Evolutionary conservation across 1,140 invertebrate genomes (phyloP).

Genomic region (Leptestheria dahalacensis): DNA sequence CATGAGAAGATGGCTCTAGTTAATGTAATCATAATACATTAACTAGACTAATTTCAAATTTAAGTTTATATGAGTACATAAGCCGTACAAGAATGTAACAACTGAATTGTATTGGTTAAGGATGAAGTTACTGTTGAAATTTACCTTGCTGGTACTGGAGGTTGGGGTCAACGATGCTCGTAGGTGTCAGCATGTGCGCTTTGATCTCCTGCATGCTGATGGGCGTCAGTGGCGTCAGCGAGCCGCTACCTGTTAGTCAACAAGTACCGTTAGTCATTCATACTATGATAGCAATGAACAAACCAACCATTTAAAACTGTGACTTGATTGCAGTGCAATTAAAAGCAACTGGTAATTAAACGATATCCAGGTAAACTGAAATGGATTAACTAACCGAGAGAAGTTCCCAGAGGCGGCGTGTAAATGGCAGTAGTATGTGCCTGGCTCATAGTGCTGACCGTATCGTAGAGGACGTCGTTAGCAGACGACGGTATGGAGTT

Average conservation of each 20-base stretch:
- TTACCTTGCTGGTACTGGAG: conserved; percentile 45
- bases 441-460: conserved; percentile 55
- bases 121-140: not conserved
- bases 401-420: conserved; percentile 52
- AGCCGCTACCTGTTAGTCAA: conserved; percentile 36
- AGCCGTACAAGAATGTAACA: conserved; percentile 20
- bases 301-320: no score
- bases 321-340: no score
- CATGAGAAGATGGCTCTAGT: no score
- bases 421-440: conserved; percentile 51
- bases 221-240: conserved; percentile 54
- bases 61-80: no score
- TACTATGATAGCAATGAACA: no score
- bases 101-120: conserved; percentile 30
- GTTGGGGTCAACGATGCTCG: conserved; percentile 38
- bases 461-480: conserved; percentile 46
- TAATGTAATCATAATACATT: no score
- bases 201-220: conserved; percentile 65
- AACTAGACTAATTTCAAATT: not conserved
- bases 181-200: conserved; percentile 31
- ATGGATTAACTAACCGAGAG: conserved; percentile 39
- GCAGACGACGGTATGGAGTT: conserved; percentile 37
- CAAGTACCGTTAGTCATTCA: no score
- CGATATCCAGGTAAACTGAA: not conserved
- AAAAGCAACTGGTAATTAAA: conserved; percentile 1